Evolutionary conservation across 35 echinoderm and acorn worm genomes (phyloP).

Genomic region (Acanthaster planci): DNA sequence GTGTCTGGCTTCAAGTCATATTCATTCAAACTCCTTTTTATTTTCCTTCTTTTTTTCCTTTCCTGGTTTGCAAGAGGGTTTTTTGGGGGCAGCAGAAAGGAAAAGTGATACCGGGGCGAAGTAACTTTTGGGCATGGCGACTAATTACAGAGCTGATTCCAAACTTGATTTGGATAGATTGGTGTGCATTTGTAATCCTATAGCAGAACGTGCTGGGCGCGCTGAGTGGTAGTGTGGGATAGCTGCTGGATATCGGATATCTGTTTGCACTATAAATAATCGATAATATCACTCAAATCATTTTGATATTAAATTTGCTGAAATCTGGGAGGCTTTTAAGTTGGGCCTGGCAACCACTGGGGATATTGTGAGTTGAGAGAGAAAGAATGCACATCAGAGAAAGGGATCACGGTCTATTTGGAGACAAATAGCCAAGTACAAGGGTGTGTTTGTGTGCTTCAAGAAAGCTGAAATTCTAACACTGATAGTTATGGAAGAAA

Average conservation of each 20-base stretch:
- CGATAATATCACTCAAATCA: conserved; percentile 26
- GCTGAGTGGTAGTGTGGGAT: conserved; percentile 2
- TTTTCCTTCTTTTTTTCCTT: no score
- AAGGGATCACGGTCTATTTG: no score
- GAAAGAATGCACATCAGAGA: no score
- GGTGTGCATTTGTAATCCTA: conserved; percentile 26
- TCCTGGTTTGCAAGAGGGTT: no score
- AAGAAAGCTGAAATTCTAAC: no score
- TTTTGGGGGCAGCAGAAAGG: background rate
- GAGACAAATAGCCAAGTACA: no score
- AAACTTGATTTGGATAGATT: conserved; percentile 23
- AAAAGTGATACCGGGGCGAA: conserved; percentile 1
- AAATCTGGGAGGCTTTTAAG: conserved; percentile 14
- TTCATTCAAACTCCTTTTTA: background rate
- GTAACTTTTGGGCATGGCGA: conserved; percentile 1
- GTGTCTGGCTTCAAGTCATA: background rate
- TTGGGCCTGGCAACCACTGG: no score
- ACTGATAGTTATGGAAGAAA: no score
- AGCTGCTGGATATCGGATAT: background rate
- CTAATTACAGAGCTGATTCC: conserved; percentile 22
- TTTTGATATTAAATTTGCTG: conserved; percentile 24
- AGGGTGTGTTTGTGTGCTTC: no score
- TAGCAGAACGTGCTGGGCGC: background rate
- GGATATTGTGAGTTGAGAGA: no score
- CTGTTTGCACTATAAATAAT: conserved; percentile 29